Evolutionary conservation across 2,888 invertebrate species (phyloP).

Genomic region (Julus scanicus): DNA sequence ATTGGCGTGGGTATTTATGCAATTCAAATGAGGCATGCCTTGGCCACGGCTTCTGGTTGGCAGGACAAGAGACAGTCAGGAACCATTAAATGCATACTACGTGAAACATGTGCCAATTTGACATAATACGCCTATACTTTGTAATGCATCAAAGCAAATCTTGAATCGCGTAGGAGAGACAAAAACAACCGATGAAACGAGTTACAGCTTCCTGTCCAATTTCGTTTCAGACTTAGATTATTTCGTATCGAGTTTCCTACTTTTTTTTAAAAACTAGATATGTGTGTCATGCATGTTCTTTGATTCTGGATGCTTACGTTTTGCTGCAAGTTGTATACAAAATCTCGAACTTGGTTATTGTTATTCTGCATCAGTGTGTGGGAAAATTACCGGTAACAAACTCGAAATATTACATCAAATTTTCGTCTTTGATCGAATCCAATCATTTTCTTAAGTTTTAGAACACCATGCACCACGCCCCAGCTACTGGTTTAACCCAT

Average conservation of each 20-base stretch:
- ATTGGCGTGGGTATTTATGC: conserved; percentile 45
- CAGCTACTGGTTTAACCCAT: too few species aligned
- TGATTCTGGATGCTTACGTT: background rate
- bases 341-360: background rate
- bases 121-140: background rate
- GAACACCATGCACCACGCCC: too few species aligned
- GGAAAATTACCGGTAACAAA: background rate
- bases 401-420: too few species aligned
- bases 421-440: too few species aligned
- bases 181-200: conserved; percentile 26
- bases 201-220: conserved; percentile 42
- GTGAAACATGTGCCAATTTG: background rate
- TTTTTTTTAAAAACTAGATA: background rate
- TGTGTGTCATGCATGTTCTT: background rate
- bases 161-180: background rate
- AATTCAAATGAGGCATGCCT: conserved; percentile 25
- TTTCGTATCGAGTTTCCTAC: background rate
- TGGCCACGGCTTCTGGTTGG: background rate
- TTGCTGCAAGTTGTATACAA: background rate
- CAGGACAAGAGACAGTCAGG: background rate
- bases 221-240: background rate
- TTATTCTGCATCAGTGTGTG: background rate
- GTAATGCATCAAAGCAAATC: background rate
- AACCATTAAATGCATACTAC: background rate
- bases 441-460: too few species aligned